Evolutionary conservation across 2,888 invertebrate genomes (phyloP).

Genomic region (Epinotia ramella): DNA sequence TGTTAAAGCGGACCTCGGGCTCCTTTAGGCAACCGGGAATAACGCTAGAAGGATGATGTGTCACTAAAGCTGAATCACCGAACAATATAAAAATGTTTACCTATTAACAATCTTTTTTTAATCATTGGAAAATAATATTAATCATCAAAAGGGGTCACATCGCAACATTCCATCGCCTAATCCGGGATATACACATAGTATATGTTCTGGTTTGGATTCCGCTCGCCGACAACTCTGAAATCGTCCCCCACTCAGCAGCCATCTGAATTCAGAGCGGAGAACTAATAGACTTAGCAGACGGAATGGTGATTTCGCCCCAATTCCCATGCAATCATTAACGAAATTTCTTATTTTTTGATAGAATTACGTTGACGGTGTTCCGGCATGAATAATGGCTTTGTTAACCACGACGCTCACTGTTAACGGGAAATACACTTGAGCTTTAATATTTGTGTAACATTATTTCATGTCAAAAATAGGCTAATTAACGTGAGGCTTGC

Average conservation of each 20-base stretch:
- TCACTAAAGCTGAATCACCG: too few relatives aligned
- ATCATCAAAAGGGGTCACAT: too few relatives aligned
- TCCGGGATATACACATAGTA: too few relatives aligned
- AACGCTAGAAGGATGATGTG: too few relatives aligned
- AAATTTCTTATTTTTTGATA: conserved; percentile 27
- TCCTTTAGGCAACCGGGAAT: too few relatives aligned
- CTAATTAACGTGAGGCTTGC: not conserved
- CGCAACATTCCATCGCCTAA: too few relatives aligned
- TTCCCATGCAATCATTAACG: conserved; percentile 21
- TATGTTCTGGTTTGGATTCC: too few relatives aligned
- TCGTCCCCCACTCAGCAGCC: not conserved
- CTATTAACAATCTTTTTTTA: too few relatives aligned
- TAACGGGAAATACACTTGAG: not conserved
- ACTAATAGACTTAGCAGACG: conserved; percentile 35
- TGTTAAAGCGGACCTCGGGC: too few relatives aligned
- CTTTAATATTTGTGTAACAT: not conserved
- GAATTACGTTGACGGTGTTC: conserved; percentile 20
- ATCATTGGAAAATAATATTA: too few relatives aligned
- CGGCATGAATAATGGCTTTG: conserved; percentile 17
- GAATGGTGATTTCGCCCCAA: conserved; percentile 30
- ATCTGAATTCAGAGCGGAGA: conserved; percentile 22
- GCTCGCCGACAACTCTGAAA: not conserved
- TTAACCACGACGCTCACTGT: not conserved
- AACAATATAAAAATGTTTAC: too few relatives aligned
- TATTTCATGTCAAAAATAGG: not conserved